Percentiles rank a stretch among this genome's conserved stretches.
These are phyloP conservation scores for Hippasteria phrygiana DNA, from an alignment of 53 echinoderm and acorn worm genomes.

Conservation along the genomic window DNA sequence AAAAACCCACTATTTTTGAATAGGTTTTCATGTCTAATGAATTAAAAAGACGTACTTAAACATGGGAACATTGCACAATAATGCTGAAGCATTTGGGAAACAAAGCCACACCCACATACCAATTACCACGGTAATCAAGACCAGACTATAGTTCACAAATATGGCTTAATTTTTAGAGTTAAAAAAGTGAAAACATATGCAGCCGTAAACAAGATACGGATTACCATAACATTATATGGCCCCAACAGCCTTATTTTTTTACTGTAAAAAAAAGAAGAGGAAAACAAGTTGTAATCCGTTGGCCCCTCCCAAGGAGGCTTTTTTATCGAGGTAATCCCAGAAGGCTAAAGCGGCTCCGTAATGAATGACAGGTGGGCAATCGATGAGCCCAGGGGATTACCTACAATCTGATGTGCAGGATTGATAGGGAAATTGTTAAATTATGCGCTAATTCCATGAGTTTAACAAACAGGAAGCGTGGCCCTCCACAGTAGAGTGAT, in stretches of 20 bases:
- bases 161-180: background rate
- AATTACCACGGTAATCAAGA: background rate
- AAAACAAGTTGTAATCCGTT: background rate
- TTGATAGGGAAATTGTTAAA: constrained; percentile 67
- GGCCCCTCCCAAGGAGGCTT: constrained; percentile 12
- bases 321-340: constrained; percentile 51
- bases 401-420: constrained; percentile 48
- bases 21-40: no score
- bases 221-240: background rate
- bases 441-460: constrained; percentile 59
- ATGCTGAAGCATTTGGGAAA: background rate
- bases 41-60: no score
- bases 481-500: background rate
- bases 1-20: no score
- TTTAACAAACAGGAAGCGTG: constrained; percentile 57
- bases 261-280: no score
- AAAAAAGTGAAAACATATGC: background rate
- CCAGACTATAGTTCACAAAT: background rate
- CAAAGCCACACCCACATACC: background rate
- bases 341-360: constrained; percentile 35
- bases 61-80: no score
- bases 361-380: constrained; percentile 56
- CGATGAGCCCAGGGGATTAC: constrained; percentile 1
- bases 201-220: constrained; percentile 21
- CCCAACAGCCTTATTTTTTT: background rate